Evolutionary conservation across 2,113 vertebrate genomes (phyloP).

Genomic region (Colaptes auratus): DNA sequence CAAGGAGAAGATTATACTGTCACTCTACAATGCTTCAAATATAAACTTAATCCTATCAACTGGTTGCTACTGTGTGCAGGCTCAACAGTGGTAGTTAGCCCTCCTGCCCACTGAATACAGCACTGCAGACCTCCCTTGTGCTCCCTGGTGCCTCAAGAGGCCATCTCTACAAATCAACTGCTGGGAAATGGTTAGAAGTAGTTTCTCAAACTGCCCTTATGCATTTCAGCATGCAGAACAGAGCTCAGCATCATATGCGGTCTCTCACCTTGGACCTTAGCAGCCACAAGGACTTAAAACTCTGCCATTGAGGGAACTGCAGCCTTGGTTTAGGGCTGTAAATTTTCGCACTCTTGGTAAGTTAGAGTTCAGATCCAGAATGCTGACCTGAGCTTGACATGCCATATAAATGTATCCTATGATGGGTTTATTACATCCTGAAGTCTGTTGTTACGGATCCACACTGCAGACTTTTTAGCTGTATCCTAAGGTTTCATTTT

Average conservation of each 20-base stretch:
- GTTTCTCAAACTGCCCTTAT: background rate
- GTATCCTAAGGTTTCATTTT: constrained; percentile 50
- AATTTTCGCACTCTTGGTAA: constrained; percentile 43
- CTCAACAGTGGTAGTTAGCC: background rate
- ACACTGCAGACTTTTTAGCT: constrained; percentile 47
- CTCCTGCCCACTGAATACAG: background rate
- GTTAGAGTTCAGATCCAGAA: constrained; percentile 62
- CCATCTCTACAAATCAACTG: background rate
- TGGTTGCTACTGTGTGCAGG: background rate
- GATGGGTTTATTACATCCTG: constrained; percentile 71
- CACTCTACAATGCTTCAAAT: background rate
- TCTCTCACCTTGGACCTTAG: constrained; percentile 23
- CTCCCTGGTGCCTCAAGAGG: background rate
- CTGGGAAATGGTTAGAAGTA: background rate
- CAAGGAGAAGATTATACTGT: background rate
- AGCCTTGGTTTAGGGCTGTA: constrained; percentile 37
- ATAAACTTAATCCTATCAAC: background rate
- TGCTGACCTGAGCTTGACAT: constrained; percentile 67
- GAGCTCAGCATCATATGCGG: background rate
- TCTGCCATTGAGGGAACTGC: background rate
- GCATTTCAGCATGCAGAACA: background rate
- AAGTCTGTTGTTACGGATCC: constrained; percentile 49
- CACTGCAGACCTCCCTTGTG: background rate
- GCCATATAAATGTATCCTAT: constrained; percentile 69
- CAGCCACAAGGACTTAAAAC: background rate